These are phyloP conservation scores for Callithrix jacchus DNA, from an alignment of 2,113 vertebrate genomes.

Conservation along the genomic window DNA sequence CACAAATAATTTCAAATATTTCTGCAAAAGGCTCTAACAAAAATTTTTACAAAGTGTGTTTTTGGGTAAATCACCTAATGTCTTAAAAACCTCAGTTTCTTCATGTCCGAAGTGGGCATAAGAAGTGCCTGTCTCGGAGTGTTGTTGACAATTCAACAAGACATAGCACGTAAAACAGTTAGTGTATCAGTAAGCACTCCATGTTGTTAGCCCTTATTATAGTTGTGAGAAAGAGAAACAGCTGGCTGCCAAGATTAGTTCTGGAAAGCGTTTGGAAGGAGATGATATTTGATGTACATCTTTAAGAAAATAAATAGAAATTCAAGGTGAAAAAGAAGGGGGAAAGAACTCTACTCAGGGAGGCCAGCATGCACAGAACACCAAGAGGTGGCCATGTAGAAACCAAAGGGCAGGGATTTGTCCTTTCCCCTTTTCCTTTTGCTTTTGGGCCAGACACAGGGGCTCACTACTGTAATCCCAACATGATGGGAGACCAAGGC, in stretches of 20 bases:
- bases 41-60: background rate
- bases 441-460: background rate
- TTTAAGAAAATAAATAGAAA: conserved; percentile 8
- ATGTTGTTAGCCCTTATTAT: background rate
- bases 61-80: background rate
- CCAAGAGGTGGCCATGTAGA: accelerated
- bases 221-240: background rate
- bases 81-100: background rate
- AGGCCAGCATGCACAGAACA: background rate
- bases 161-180: background rate
- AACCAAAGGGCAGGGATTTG: too few relatives aligned
- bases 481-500: background rate
- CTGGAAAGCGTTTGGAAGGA: background rate
- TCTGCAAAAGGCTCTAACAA: background rate
- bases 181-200: background rate
- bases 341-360: background rate
- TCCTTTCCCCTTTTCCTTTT: background rate
- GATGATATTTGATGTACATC: background rate
- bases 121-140: background rate
- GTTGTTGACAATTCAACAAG: background rate
- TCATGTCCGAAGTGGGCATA: background rate
- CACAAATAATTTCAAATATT: background rate
- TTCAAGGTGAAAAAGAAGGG: background rate
- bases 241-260: background rate
- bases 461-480: background rate